Percentiles rank a stretch among this genome's conserved stretches.
Evolutionary conservation across 2,113 vertebrate species (phyloP).

Genomic region (Puffinus mauretanicus): DNA sequence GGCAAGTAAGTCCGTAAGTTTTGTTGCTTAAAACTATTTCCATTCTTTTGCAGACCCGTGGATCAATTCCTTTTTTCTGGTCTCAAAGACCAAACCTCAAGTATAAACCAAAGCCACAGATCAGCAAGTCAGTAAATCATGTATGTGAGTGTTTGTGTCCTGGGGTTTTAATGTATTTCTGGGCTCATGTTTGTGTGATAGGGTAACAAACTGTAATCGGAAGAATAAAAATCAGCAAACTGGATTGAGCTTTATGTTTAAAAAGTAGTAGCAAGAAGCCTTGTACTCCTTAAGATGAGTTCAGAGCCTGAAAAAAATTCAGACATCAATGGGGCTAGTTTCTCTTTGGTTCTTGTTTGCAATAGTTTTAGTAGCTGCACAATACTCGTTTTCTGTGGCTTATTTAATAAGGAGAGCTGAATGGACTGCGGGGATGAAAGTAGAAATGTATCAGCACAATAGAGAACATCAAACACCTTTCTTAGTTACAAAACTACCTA

Average conservation of each 20-base stretch:
- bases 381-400: background rate
- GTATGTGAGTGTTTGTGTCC: slow-evolving; percentile 72
- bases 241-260: background rate
- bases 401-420: background rate
- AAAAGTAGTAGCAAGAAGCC: background rate
- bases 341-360: background rate
- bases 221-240: background rate
- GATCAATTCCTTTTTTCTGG: slow-evolving; percentile 96
- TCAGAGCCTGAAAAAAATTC: background rate
- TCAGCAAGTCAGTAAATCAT: slow-evolving; percentile 91
- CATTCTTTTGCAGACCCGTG: slow-evolving; percentile 82
- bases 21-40: background rate
- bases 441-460: background rate
- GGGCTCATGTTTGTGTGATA: background rate
- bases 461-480: background rate
- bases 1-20: background rate
- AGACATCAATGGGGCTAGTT: background rate
- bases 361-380: background rate
- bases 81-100: slow-evolving; percentile 96
- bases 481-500: background rate
- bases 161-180: background rate
- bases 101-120: slow-evolving; percentile 94
- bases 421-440: background rate
- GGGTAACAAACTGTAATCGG: background rate
- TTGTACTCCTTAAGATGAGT: background rate